Percentiles rank a stretch among this genome's conserved stretches.
phyloP scores from a whole-genome alignment of 2,888 invertebrate genomes.

The Caradrina clavipalpis region DNA sequence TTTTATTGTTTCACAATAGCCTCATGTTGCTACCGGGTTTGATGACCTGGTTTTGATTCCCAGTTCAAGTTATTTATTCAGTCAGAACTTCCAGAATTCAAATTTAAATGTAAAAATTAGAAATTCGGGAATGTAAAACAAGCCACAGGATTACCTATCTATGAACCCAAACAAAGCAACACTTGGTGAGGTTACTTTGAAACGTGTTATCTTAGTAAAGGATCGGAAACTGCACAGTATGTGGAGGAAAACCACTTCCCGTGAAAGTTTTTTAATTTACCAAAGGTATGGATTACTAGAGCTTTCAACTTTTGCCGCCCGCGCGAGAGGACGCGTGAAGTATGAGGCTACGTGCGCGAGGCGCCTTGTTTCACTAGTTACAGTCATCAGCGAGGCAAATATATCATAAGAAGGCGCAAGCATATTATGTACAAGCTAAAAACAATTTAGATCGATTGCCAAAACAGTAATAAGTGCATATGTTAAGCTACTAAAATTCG shows the following conservation, averaged over 20 bases:
- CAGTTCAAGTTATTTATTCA: too few relatives aligned
- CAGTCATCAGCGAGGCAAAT: background rate
- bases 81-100: too few relatives aligned
- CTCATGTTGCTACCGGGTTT: too few relatives aligned
- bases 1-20: too few relatives aligned
- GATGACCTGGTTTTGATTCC: too few relatives aligned
- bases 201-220: slow-evolving; percentile 18
- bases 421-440: too few relatives aligned
- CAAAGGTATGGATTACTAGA: slow-evolving; percentile 44
- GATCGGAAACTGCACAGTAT: slow-evolving; percentile 25
- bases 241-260: slow-evolving; percentile 18
- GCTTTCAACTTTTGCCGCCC: slow-evolving; percentile 37
- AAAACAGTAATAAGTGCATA: too few relatives aligned
- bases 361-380: background rate
- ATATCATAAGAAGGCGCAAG: background rate
- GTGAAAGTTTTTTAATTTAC: slow-evolving; percentile 54
- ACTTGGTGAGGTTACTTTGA: background rate
- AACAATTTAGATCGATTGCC: too few relatives aligned
- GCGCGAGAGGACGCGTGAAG: background rate
- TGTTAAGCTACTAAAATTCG: too few relatives aligned
- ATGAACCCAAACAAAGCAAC: background rate
- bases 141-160: too few relatives aligned
- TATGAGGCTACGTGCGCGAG: slow-evolving; percentile 7
- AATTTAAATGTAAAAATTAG: too few relatives aligned
- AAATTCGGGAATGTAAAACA: too few relatives aligned